These are phyloP conservation scores for Littorina saxatilis DNA, from an alignment of 1,140 invertebrate genomes.

Conservation along the genomic window DNA sequence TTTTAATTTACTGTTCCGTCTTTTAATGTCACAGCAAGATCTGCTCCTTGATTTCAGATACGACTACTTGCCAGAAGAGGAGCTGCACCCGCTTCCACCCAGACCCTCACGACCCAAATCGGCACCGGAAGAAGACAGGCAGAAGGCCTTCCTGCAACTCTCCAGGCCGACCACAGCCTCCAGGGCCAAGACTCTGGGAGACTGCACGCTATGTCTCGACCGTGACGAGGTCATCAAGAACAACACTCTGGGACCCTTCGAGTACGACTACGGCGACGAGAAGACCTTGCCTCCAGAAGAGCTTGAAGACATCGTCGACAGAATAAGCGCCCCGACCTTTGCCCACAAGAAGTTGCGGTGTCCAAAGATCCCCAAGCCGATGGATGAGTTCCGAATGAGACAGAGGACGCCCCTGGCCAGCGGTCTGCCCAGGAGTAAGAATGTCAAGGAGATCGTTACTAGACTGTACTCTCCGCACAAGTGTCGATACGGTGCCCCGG, in stretches of 20 bases:
- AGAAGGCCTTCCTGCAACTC: conserved; percentile 43
- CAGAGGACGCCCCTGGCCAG: conserved; percentile 37
- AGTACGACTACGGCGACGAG: conserved; percentile 42
- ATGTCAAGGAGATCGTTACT: conserved; percentile 39
- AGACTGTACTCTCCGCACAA: conserved; percentile 33
- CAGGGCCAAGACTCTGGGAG: conserved; percentile 37
- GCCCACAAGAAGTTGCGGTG: conserved; percentile 4
- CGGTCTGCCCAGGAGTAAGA: conserved; percentile 41
- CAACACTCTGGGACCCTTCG: conserved; percentile 42
- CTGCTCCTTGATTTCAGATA: conserved; percentile 2
- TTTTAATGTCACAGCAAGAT: too few relatives aligned
- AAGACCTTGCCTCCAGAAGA: conserved; percentile 23
- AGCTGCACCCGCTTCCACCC: neutral
- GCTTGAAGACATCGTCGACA: conserved; percentile 33
- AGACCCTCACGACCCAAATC: conserved; percentile 6
- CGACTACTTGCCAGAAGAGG: neutral
- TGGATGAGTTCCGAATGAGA: conserved; percentile 24
- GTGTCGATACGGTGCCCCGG: neutral
- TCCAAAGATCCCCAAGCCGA: conserved; percentile 2
- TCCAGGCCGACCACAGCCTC: conserved; percentile 47
- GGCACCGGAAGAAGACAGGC: conserved; percentile 21
- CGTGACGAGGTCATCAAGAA: conserved; percentile 34
- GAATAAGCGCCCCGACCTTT: conserved; percentile 38
- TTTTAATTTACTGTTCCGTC: too few relatives aligned
- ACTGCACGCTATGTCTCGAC: conserved; percentile 40